Evolutionary conservation across 2,888 invertebrate genomes (phyloP).

Genomic region (Acronicta psi): DNA sequence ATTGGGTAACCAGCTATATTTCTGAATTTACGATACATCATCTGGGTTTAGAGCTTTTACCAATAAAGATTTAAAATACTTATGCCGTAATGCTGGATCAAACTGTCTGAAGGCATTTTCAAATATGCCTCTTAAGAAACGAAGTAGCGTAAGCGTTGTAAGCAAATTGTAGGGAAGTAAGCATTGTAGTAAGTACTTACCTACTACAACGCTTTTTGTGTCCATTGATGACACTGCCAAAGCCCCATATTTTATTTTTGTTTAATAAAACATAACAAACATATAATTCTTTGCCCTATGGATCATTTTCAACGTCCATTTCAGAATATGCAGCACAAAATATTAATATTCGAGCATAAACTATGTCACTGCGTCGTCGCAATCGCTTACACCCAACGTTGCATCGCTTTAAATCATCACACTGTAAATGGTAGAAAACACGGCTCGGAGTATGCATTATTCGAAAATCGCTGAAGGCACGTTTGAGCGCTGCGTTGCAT

Average conservation of each 20-base stretch:
- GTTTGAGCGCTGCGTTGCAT: slow-evolving; percentile 39
- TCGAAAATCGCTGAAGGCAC: slow-evolving; percentile 46
- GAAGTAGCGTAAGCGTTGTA: no score
- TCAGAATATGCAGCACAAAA: slow-evolving; percentile 22
- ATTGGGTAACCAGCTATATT: slow-evolving; percentile 10
- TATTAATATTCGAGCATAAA: slow-evolving; percentile 36
- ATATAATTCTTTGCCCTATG: not conserved
- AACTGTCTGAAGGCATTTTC: no score
- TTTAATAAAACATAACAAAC: no score
- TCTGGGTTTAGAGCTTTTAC: not conserved
- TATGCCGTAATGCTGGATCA: no score
- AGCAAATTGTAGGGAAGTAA: no score
- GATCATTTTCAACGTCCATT: slow-evolving; percentile 8
- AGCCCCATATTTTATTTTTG: no score
- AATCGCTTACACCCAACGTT: slow-evolving; percentile 26
- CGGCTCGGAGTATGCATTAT: slow-evolving; percentile 32
- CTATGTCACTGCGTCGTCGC: slow-evolving; percentile 16
- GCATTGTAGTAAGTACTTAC: no score
- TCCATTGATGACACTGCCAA: slow-evolving; percentile 36
- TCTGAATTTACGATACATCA: not conserved
- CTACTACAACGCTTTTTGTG: slow-evolving; percentile 9
- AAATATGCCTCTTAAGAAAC: no score
- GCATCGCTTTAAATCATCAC: slow-evolving; percentile 51
- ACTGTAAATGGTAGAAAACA: slow-evolving; percentile 46
- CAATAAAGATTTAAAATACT: not conserved